Percentiles rank a stretch among this genome's conserved stretches.
Conservation (phyloP, 2,888 invertebrate genomes). For the Notodonta ziczac region DNA sequence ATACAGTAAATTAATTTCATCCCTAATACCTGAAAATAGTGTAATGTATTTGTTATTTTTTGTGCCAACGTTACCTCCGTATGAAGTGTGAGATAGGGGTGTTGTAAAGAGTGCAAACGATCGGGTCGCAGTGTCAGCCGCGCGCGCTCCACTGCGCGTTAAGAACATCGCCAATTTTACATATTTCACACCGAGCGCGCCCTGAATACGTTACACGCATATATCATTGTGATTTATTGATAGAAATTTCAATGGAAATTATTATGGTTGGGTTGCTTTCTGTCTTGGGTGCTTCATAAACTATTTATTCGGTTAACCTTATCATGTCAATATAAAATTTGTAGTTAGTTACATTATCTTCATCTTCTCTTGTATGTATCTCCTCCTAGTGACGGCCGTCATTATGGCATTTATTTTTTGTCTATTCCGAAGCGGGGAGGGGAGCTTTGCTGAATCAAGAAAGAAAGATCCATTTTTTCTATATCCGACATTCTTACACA, state of each 20-base stretch:
- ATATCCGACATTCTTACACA: no score
- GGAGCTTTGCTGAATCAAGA: no score
- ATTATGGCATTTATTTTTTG: no score
- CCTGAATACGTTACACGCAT: conserved; percentile 35
- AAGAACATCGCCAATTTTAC: conserved; percentile 72
- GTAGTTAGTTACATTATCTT: no score
- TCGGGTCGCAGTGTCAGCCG: conserved; percentile 71
- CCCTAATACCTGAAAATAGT: no score
- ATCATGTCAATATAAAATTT: neutral
- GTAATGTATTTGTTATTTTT: conserved; percentile 8
- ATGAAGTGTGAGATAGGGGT: conserved; percentile 78
- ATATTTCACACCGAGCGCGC: conserved; percentile 54
- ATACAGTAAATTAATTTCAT: no score
- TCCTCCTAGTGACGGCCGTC: no score
- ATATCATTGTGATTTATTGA: conserved; percentile 48
- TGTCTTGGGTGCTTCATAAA: conserved; percentile 12
- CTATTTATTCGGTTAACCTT: conserved; percentile 2
- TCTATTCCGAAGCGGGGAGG: no score
- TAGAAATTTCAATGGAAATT: conserved; percentile 26
- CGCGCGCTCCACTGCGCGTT: conserved; percentile 51
- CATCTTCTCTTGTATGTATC: no score
- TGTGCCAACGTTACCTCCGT: conserved; percentile 57
- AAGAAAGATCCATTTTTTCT: no score
- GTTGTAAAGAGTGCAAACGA: conserved; percentile 83
- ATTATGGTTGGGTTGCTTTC: conserved; percentile 19